Evolutionary conservation across 2,888 invertebrate species (phyloP), one percentile per base, ranked within the genome.

Genomic region (Brachynemurus nebulosus): DNA sequence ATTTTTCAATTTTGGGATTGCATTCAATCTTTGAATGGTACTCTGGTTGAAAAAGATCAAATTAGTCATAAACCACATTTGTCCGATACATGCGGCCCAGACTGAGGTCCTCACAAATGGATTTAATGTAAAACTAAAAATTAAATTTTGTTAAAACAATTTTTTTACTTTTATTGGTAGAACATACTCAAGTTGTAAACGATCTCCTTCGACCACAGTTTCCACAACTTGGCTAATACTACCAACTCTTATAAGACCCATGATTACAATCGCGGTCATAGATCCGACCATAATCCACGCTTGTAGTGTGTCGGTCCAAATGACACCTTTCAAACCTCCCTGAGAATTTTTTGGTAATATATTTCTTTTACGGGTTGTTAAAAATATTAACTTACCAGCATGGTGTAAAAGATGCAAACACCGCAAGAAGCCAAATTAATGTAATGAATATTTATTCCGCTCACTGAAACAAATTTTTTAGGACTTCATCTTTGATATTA

Each of bases 241-340:
- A 9, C 9, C 33, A n/a, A 33, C 5, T 33, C 16, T 4, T 33
- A 14, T 33, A n/a, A 33, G 16, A 6, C 33, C 33, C 33, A 33
- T 33, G n/a, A n/a, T 16, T 14, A 33, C 16, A 9, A 33, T 33
- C n/a, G 33, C 33, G 4, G 16, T 16, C 33, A 33, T 33, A n/a
- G 33, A 33, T 6, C 33, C 33, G 33, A 33, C 16, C 33, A 33
- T 33, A n/a, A 33, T 33, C 33, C 33, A 33, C 33, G 33, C 33
- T 33, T 33, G 33, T 4, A 33, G 9, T n/a, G 33, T 33, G 16
- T 33, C 33, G 5, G 33, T 33, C 33, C 33, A 33, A 33, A 33
- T 33, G 16, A 33, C 33, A 16, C 33, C 33, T 16, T 33, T 33
- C 5, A 33, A 14, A 6, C 33, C 33, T 14, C 33, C 33, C 33